Evolutionary conservation across 2,888 invertebrate species (phyloP), one percentile per base, ranked within the genome.

Genomic region (Pharmacophagus antenor): DNA sequence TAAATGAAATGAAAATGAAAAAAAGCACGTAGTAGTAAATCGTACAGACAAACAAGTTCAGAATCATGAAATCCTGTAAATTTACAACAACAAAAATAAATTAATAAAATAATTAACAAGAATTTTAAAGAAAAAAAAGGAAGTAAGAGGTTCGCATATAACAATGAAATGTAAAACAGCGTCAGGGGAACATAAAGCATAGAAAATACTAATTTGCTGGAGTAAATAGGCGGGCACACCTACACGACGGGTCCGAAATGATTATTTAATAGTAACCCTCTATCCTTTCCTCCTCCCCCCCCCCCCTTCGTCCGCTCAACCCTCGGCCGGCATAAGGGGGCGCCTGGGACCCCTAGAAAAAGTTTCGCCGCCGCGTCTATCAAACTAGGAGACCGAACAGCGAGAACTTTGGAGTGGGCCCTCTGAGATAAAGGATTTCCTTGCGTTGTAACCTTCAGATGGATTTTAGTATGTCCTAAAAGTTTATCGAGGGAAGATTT

Each of bases 261-360:
- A 85, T 85, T 85, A 85, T 85, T 85, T 85, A 85, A 85, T 85
- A 84, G 82, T 80, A 80, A 72, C 74, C 76, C 79, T 71, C 61
- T 61, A 61, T 61, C 56, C 57, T 50, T 50, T 18, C 52, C 58
- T 52, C 46, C 76, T 76, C 73, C 74, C 71, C 70, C 72, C 58
- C 44, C 31, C 76, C 76, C 73, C 74, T 70, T 70, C 72, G 72
- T 66, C 71, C 70, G 67, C 46, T 47, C 48, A 15, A 47, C 61
- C 61, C 61, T 25, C 68, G 69, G 77, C 76, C 75, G 79, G 79
- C 79, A 79, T 70, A 65, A 66, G 73, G 75, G 88, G 85, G 82
- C 76, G 79, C 76, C 78, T 77, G 76, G 70, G 73, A 73, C 72
- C 80, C 83, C 81, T 80, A 83, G 85, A 85, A 87, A 87, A 87